Conservation (phyloP, 2,113 vertebrate species). For the Probosciger aterrimus region DNA sequence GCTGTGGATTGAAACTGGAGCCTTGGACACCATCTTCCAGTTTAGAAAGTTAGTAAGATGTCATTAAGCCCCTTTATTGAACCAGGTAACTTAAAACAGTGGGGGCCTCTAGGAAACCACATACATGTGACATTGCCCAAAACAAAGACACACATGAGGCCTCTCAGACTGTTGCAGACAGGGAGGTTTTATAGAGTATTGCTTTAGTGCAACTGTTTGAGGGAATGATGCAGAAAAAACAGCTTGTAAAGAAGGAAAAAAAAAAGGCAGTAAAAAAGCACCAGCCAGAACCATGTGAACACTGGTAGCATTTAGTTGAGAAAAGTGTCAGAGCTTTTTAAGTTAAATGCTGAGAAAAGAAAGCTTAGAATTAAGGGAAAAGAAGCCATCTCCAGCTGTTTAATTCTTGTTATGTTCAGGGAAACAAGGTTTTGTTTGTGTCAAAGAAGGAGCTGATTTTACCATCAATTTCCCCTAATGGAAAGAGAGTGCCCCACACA, state of each 20-base stretch:
- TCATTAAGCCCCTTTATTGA: not conserved
- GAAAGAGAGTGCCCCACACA: not conserved
- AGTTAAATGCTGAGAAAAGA: not conserved
- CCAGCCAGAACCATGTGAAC: not conserved
- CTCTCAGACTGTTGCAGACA: not conserved
- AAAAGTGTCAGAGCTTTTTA: not conserved
- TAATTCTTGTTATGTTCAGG: not conserved
- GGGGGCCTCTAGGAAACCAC: not conserved
- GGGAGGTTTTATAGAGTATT: not conserved
- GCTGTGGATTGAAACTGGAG: not conserved
- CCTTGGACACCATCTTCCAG: not conserved
- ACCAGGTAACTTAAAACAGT: not conserved
- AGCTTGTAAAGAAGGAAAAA: not conserved
- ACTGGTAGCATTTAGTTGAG: not conserved
- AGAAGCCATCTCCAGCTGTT: constrained; percentile 7
- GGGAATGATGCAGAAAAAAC: not conserved
- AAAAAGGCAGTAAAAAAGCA: not conserved
- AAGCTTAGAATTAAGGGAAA: not conserved
- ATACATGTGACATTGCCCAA: not conserved
- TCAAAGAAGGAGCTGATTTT: not conserved
- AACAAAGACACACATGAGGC: not conserved
- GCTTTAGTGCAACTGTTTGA: not conserved
- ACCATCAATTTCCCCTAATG: not conserved
- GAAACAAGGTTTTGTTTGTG: not conserved
- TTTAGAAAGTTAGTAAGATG: not conserved